These are phyloP conservation scores for Spisula subtruncata DNA, from an alignment of 2,888 invertebrate species.

Conservation along the genomic window DNA sequence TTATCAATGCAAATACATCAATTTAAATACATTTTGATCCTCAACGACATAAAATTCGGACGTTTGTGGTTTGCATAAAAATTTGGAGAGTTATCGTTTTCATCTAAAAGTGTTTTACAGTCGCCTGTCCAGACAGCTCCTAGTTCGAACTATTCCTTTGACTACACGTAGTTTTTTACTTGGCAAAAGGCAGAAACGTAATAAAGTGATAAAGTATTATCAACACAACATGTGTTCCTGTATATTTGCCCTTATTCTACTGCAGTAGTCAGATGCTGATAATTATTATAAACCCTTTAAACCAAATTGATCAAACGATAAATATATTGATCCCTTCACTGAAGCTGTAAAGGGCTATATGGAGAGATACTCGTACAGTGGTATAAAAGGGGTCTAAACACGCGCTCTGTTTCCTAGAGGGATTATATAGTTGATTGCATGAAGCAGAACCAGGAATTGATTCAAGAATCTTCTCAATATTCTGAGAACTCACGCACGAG, in stretches of 20 bases:
- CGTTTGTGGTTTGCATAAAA: too few species aligned
- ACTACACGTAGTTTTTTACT: too few species aligned
- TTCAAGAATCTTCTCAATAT: not conserved
- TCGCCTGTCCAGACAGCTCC: too few species aligned
- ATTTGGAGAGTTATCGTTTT: too few species aligned
- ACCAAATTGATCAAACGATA: not conserved
- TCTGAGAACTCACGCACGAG: not conserved
- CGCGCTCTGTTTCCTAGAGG: not conserved
- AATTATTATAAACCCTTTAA: not conserved
- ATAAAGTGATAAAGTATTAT: too few species aligned
- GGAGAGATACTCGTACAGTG: not conserved
- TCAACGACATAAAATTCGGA: too few species aligned
- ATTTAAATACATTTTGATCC: too few species aligned
- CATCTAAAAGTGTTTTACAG: too few species aligned
- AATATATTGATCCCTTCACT: not conserved
- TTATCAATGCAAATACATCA: too few species aligned
- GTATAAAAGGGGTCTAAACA: not conserved
- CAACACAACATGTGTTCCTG: not conserved
- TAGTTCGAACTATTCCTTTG: too few species aligned
- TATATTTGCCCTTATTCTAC: not conserved
- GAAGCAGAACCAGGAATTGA: conserved; percentile 1
- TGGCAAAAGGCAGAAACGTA: too few species aligned
- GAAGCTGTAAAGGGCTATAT: not conserved
- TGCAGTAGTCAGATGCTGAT: not conserved
- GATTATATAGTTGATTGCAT: not conserved